phyloP scores from a whole-genome alignment of 2,888 invertebrate genomes.

The Oxystoma pomonae region DNA sequence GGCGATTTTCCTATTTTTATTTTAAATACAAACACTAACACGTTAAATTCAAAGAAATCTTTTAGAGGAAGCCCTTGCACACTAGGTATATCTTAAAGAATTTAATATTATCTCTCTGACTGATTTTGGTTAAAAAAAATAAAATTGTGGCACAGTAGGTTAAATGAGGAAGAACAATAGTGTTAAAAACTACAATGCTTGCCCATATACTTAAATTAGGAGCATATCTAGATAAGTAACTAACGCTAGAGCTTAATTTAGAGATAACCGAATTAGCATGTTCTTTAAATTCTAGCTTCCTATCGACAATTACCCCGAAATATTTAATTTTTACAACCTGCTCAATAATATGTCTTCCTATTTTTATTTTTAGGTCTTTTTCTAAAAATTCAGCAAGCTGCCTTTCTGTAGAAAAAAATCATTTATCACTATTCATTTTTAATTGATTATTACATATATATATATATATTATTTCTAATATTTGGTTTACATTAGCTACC shows the following conservation, averaged over 20 bases:
- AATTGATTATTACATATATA: neutral
- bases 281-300: neutral
- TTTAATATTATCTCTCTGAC: neutral
- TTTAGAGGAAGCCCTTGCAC: too few relatives aligned
- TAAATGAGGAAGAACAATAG: neutral
- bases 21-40: too few relatives aligned
- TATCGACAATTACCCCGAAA: neutral
- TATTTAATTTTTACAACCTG: neutral
- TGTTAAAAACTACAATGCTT: neutral
- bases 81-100: too few relatives aligned
- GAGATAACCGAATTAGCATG: neutral
- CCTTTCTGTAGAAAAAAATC: neutral
- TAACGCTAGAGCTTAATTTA: neutral
- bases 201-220: neutral
- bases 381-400: neutral
- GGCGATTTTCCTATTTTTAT: too few relatives aligned
- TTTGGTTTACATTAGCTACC: neutral
- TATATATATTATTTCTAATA: neutral
- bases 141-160: neutral
- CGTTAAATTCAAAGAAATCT: too few relatives aligned
- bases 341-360: neutral
- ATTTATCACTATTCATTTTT: neutral
- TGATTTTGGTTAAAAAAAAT: neutral
- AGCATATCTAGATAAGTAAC: neutral
- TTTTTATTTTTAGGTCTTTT: neutral